Base-by-base conservation (phyloP, 2,888 invertebrate genomes). In the Erannis defoliaria region DNA sequence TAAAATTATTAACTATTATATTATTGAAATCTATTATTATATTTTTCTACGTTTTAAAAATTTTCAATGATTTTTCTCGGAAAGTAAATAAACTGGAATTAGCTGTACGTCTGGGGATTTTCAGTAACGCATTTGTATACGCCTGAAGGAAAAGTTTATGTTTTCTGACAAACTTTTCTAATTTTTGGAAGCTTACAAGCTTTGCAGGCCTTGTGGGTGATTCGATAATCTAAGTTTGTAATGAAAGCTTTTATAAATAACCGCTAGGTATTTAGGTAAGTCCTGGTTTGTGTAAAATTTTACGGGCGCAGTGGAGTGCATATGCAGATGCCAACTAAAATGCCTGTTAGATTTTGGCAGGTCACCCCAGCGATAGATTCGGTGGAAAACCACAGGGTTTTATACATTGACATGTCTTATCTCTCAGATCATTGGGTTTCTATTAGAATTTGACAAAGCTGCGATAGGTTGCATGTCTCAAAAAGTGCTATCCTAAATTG, bases 161-260 rank as follows among this genome's bases (percentile, higher is more conserved):
- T 40, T 40, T 40, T 38, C 29, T 31, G 18, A 8, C 0, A 50
- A 40, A 51, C 40, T 51, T 51, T 51, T 51, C 18, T 40, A 51
- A 51, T 51, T 51, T 51, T 51, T 51, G 29, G 40, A 29, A 51
- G 51, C 19, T 51, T 51, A 51, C n/a, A 12, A 29, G 23, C 40
- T 31, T 14, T 8, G 6, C 12, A 26, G 19, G 26, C 16, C 29
- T 29, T 16, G 38, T 29, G 31, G 51, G 40, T 8, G 16, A 51
- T 38, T 49, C 9, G 40, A 40, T 26, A 51, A 51, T 51, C n/a
- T 51, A 29, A 51, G 40, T 51, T 40, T n/a, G 12, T 40, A 23
- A 10, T 38, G 9, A 6, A 46, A 0, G 16, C 10, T 16, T 45
- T 29, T 16, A 26, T 21, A 21, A 42, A 42, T n/a, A 42, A 21